Evolutionary conservation across 2,888 invertebrate genomes (phyloP), one percentile per base, ranked within the genome.

Genomic region (Drosophila dives): DNA sequence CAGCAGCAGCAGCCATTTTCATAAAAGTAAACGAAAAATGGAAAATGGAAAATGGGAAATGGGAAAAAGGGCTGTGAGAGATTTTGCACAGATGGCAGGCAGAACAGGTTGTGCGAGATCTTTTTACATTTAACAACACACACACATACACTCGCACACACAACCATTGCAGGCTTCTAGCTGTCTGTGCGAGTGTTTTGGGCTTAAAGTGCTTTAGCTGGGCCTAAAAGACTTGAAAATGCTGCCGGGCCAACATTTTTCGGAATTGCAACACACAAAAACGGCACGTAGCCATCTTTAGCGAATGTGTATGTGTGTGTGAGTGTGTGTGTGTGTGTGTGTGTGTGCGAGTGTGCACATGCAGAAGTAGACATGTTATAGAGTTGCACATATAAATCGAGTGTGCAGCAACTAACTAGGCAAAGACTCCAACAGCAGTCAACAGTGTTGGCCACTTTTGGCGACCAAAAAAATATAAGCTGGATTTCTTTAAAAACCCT

Each of bases 21-120:
- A 85, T 88, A 88, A 89, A 83, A 84, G 85, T 89, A 75, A 86
- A 81, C 73, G 77, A 79, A 83, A 83, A 66, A 49, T 59, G 60
- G 34, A 49, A 71, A 64, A 49, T 59, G 60, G 38, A 45, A 71
- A 64, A 67, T 33, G 50, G 53, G 56, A 64, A 54, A 73, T 49
- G 23, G n/a, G 23, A 40, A 55, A 54, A 79, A 74, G 76, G 75
- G 50, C 61, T 64, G 80, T 64, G 54, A 74, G 72, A 72, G 76
- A 76, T 75, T 59, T 64, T 66, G 64, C 55, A 72, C 75, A 74
- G 58, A 51, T 63, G 73, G 51, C 45, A 50, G 58, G 34, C 40
- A 26, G 62, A 56, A 53, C 67, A 45, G 63, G 59, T 61, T 58
- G 66, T 45, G 56, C 38, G 64, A 84, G 71, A 75, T 83, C 72